These are phyloP conservation scores for Pelodytes ibericus DNA, from an alignment of 2,797 vertebrate genomes.

Conservation along the genomic window DNA sequence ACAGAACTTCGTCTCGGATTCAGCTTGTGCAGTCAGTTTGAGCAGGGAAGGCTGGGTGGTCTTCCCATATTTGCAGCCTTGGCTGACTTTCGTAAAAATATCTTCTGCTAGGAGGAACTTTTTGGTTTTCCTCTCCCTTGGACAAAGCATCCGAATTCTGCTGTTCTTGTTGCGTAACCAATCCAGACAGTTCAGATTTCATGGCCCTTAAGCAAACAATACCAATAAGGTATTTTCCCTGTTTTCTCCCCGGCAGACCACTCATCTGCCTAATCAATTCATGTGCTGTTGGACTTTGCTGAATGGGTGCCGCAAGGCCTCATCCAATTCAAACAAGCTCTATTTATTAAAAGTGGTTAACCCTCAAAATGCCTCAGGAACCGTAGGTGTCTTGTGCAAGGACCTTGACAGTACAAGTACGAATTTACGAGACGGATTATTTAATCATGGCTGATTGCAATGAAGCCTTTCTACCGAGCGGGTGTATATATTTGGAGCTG, in stretches of 20 bases:
- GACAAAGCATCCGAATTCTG: conserved; percentile 39
- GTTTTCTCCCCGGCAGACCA: conserved; percentile 33
- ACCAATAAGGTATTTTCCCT: conserved; percentile 31
- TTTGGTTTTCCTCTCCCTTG: conserved; percentile 48
- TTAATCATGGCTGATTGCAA: too few relatives aligned
- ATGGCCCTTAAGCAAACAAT: conserved; percentile 47
- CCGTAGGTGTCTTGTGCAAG: too few relatives aligned
- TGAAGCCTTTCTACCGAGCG: too few relatives aligned
- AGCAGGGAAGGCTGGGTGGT: conserved; percentile 49
- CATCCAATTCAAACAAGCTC: conserved; percentile 53
- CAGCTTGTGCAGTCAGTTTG: conserved; percentile 11
- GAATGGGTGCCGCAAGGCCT: conserved; percentile 31
- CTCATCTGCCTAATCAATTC: conserved; percentile 48
- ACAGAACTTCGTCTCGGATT: conserved; percentile 17
- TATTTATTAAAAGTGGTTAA: conserved; percentile 53
- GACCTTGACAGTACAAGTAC: too few relatives aligned
- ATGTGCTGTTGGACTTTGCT: conserved; percentile 41
- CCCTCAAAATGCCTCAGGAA: too few relatives aligned
- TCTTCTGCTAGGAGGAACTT: conserved; percentile 46
- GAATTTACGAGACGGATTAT: too few relatives aligned
- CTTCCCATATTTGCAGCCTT: conserved; percentile 23
- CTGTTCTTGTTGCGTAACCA: conserved; percentile 45
- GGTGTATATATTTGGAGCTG: too few relatives aligned
- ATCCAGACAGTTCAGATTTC: conserved; percentile 50
- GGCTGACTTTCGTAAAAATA: conserved; percentile 46